These are phyloP conservation scores for Gallinago media DNA, from an alignment of 2,113 vertebrate species.

Conservation along the genomic window DNA sequence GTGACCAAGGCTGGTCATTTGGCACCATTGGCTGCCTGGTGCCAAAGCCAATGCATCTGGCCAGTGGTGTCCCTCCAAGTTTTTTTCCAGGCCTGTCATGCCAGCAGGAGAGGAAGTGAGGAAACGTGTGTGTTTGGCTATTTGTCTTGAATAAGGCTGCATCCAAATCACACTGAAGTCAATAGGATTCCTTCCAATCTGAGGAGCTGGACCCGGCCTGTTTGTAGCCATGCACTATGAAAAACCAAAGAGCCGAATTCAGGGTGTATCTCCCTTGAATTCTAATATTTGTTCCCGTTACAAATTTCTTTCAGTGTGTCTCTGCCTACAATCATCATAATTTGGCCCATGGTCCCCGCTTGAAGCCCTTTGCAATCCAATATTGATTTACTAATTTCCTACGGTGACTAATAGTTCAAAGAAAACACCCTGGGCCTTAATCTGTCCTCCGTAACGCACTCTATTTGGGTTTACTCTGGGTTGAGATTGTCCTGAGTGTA, in stretches of 20 bases:
- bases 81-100: not conserved
- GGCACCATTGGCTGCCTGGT: not conserved
- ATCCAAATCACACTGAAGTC: not conserved
- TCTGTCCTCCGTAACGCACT: not conserved
- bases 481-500: not conserved
- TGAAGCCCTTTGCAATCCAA: not conserved
- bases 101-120: not conserved
- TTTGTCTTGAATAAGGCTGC: not conserved
- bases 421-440: not conserved
- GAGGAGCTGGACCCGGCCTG: accelerated
- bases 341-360: not conserved
- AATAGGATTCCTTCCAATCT: not conserved
- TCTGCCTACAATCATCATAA: not conserved
- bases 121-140: not conserved
- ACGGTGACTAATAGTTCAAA: not conserved
- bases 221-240: not conserved
- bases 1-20: not conserved
- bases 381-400: not conserved
- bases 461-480: not conserved
- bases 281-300: not conserved
- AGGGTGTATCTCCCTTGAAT: not conserved
- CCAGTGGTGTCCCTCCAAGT: not conserved
- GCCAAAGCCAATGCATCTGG: not conserved
- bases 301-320: not conserved
- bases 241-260: not conserved